Evolutionary conservation across 2,888 invertebrate genomes (phyloP).

Genomic region (Agonopterix arenella): DNA sequence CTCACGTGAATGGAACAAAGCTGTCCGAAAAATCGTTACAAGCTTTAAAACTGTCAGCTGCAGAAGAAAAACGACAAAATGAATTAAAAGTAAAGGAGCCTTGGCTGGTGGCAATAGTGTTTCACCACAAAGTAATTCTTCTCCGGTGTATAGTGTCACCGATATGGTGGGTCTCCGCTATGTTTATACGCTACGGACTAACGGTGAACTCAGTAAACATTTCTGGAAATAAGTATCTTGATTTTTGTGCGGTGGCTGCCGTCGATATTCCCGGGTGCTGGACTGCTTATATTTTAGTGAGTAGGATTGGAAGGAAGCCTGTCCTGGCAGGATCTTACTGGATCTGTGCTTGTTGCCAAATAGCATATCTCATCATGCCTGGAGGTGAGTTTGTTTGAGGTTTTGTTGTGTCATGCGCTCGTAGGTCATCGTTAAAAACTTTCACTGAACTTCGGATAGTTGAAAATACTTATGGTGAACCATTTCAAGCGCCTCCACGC

Average conservation of each 20-base stretch:
- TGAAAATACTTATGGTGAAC: too few relatives aligned
- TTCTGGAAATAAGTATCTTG: slow-evolving; percentile 79
- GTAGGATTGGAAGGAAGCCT: slow-evolving; percentile 75
- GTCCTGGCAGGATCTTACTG: slow-evolving; percentile 76
- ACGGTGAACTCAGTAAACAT: slow-evolving; percentile 80
- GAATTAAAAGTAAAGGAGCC: slow-evolving; percentile 55
- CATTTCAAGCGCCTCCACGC: too few relatives aligned
- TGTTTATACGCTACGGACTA: slow-evolving; percentile 81
- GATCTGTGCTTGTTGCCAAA: slow-evolving; percentile 75
- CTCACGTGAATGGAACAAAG: slow-evolving; percentile 72
- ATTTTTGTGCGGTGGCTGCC: slow-evolving; percentile 77
- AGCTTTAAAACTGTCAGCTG: slow-evolving; percentile 29
- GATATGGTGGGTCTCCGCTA: slow-evolving; percentile 80
- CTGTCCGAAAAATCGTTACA: slow-evolving; percentile 43
- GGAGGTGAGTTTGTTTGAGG: slow-evolving; percentile 59
- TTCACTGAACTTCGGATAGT: too few relatives aligned
- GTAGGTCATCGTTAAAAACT: too few relatives aligned
- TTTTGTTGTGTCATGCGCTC: too few relatives aligned
- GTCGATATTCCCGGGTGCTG: slow-evolving; percentile 84
- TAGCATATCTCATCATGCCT: slow-evolving; percentile 73
- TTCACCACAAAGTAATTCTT: slow-evolving; percentile 38
- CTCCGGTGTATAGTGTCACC: slow-evolving; percentile 43
- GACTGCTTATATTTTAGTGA: slow-evolving; percentile 75
- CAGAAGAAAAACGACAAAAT: slow-evolving; percentile 31
- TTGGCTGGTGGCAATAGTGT: slow-evolving; percentile 45